Evolutionary conservation across 2,113 vertebrate genomes (phyloP), one percentile per base, ranked within the genome.

Genomic region (Periophthalmodon schlosseri): DNA sequence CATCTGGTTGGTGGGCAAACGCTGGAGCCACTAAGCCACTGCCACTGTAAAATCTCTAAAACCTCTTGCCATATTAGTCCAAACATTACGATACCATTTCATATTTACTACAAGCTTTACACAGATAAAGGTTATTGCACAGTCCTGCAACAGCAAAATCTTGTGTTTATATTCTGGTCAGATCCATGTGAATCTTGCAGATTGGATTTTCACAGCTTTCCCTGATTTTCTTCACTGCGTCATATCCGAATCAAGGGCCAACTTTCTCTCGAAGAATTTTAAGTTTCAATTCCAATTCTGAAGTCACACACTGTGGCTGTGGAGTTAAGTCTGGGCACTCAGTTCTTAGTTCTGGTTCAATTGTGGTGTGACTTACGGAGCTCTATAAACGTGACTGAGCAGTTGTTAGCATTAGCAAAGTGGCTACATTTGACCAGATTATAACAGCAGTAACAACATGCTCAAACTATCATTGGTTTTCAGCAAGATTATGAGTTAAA

Each of bases 271-370:
- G 12, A 13, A 60, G 23, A 5, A 60, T 14, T 24, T 12, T 13
- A 60, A 9, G 10, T 15, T 28, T 24, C 5, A 34, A 5, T 64
- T 64, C 61, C 15, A 34, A 36, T 10, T 14, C 61, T 20, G 61
- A 18, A 64, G 20, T 64, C 33, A 18, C 9, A 34, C 14, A n/a
- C 61, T 60, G 2, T 28, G 21, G 14, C 33, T 10, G 4, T 14
- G 28, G 8, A 36, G 61, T 36, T 16, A 10, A 34, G 8, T 64
- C 9, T 34, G 18, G 15, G 28, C 64, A 39, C 70, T 70, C 15
- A 18, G 18, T 82, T 70, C 33, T 64, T 50, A 61, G 34, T 56
- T 79, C 76, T 75, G 56, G 10, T 57, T 4, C 9, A 21, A 12
- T n/a, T 57, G 6, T 23, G n/a, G 10, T 13, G 56, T 18, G 46